Conservation (phyloP, 2,113 vertebrate species). For the Ramphastos sulfuratus region DNA sequence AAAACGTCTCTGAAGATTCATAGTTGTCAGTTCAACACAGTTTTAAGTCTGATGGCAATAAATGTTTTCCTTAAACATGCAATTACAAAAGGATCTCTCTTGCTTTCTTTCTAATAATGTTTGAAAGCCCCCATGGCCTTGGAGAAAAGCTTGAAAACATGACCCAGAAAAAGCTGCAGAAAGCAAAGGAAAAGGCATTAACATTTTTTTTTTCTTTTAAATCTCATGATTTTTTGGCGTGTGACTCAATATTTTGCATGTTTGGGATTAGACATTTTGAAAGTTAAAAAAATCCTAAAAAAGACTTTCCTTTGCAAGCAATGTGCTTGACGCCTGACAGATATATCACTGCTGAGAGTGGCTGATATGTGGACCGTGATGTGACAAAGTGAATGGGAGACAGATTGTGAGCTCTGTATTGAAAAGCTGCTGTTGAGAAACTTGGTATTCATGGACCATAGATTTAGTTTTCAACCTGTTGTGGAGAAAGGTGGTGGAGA, state of each 20-base stretch:
- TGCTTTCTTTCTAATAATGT: slow-evolving; percentile 6
- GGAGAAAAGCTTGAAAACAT: slow-evolving; percentile 45
- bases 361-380: slow-evolving; percentile 46
- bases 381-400: slow-evolving; percentile 53
- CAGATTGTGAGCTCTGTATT: slow-evolving; percentile 50
- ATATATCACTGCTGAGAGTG: slow-evolving; percentile 48
- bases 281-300: slow-evolving; percentile 38
- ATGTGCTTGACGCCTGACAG: slow-evolving; percentile 50
- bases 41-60: slow-evolving; percentile 4
- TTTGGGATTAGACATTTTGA: slow-evolving; percentile 51
- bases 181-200: slow-evolving; percentile 21
- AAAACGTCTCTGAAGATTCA: slow-evolving; percentile 25
- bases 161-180: slow-evolving; percentile 46
- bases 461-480: slow-evolving; percentile 14
- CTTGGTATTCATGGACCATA: slow-evolving; percentile 13
- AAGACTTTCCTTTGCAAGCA: slow-evolving; percentile 37
- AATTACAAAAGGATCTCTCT: slow-evolving; percentile 1
- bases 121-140: slow-evolving; percentile 1
- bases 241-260: slow-evolving; percentile 59
- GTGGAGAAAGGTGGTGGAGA: neutral
- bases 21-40: slow-evolving; percentile 14
- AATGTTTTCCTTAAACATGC: slow-evolving; percentile 15
- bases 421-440: slow-evolving; percentile 56
- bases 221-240: neutral
- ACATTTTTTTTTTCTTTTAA: neutral